Base-by-base conservation (phyloP, 2,113 vertebrate species). In the Oryzias javanicus region DNA sequence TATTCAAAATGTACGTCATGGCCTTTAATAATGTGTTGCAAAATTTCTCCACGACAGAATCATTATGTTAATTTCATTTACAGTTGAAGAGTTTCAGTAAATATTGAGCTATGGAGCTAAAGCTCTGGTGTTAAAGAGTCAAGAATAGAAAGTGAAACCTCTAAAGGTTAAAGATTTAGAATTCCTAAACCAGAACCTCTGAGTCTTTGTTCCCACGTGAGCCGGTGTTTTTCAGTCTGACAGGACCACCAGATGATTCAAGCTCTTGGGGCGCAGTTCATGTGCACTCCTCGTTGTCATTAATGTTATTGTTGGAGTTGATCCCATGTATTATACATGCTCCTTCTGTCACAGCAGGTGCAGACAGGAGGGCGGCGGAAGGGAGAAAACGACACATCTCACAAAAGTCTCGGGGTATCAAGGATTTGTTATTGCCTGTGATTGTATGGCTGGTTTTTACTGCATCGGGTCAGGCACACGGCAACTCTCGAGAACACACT, bases 401-500 rank as follows among this genome's bases (percentile, higher is more conserved):
- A 14, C 3, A 2, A 48, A 52, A 49, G 17, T 25, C 14, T 51
- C 17, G 13, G 29, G 45, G 58, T 47, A 50, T 58, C 52, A 50
- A 14, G 4, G 4, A 10, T 10, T 70, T 46, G 54, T 47, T 73
- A 18, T 61, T 69, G 22, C 59, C 13, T 17, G 3, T 58, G 55
- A 27, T 70, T 52, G 59, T 72, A 53, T 60, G 25, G 18, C 13
- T 66, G 56, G 22, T 40, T 64, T 64, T 72, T 49, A 60, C 29
- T 50, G 49, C 49, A 49, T 61, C 25, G 14, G 18, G 13, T 41
- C 53, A 56, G 56, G 18, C 47, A 49, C 47, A 12, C 15, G 15
- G 45, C 49, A 68, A 71, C 63, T 58, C 60, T 61, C 60, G 49
- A 53, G 64, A 78, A 72, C 47, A 53, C 40, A 41, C 42, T 80